Conservation (phyloP, 2,888 invertebrate species). For the Drosophila borealis region DNA sequence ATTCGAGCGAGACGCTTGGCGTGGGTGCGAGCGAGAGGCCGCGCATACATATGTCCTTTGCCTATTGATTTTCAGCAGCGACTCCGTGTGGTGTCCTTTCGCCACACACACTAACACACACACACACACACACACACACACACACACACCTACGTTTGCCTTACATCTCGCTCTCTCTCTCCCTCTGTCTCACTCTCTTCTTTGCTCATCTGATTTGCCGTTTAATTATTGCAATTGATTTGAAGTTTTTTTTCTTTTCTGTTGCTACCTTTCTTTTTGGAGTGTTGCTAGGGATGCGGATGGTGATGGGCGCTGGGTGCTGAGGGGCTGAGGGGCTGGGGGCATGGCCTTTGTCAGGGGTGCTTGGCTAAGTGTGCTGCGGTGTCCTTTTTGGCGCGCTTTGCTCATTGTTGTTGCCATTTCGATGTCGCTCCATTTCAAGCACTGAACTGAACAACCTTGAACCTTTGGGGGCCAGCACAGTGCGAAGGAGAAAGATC, state of each 20-base stretch:
- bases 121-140: conserved; percentile 4
- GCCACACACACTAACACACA: conserved; percentile 31
- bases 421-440: conserved; percentile 36
- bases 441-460: conserved; percentile 68
- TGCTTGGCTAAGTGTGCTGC: background rate
- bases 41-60: conserved; percentile 52
- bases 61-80: conserved; percentile 72
- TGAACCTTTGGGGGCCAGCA: conserved; percentile 71
- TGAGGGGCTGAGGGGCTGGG: background rate
- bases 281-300: background rate
- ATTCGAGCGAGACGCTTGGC: conserved; percentile 24
- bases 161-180: background rate
- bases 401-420: conserved; percentile 23
- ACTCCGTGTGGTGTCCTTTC: conserved; percentile 45
- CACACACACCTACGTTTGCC: background rate
- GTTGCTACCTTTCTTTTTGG: background rate
- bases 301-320: too few species aligned
- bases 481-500: conserved; percentile 20
- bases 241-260: conserved; percentile 30
- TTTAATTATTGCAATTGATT: conserved; percentile 62
- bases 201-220: conserved; percentile 32
- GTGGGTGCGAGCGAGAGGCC: conserved; percentile 33
- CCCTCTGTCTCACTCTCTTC: background rate
- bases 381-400: conserved; percentile 50
- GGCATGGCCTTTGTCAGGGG: background rate